Base-by-base conservation (phyloP, 2,113 vertebrate species). In the Lota lota region DNA sequence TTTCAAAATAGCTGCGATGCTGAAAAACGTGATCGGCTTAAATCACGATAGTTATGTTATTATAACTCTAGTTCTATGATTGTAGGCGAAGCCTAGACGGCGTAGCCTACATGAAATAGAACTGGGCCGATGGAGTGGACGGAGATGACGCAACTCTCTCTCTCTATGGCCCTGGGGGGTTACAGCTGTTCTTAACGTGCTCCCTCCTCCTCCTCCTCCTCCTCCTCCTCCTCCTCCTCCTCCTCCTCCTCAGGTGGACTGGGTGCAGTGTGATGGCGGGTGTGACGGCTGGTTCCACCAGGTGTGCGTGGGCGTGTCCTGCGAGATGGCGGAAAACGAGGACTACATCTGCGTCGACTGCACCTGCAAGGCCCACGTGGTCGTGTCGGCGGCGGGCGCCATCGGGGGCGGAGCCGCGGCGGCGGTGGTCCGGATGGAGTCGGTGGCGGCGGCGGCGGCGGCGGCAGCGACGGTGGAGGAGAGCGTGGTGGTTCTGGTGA, bases 231-330 rank as follows among this genome's bases (percentile, higher is more conserved):
- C 83, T 65, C 93, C 28, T 33, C 40, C 40, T 14, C 8, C 3
- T 33, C 40, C 40, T 11, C 40, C 22, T 4, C 18, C 84, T 65
- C 93, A 99, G 97, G 97, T 99, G 79, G 97, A 99, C 92, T 99
- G 97, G 97, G 97, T 99, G 66, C 97, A 99, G 81, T 99, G 97
- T 61, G 97, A 99, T 1, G 97, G 97, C 36, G 97, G 97, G 89
- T 99, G 97, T 1, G 97, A 99, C 36, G 96, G 98, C 83, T 99
- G 97, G 97, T 99, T 99, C 91, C 97, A 99, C 85, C 97, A 99
- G 83, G 92, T 99, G 73, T 99, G 97, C 56, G 97, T 99, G 4
- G 97, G 97, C 1, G 96, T 99, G 16, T 94, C 97, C 2, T 96
- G 95, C 5, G 97, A 99, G 88, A 99, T 99, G 97, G 97, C 97